Percentiles rank a stretch among this genome's conserved stretches.
These are phyloP conservation scores for Illadopsis cleaveri DNA, from an alignment of 2,113 vertebrate species.

Conservation along the genomic window DNA sequence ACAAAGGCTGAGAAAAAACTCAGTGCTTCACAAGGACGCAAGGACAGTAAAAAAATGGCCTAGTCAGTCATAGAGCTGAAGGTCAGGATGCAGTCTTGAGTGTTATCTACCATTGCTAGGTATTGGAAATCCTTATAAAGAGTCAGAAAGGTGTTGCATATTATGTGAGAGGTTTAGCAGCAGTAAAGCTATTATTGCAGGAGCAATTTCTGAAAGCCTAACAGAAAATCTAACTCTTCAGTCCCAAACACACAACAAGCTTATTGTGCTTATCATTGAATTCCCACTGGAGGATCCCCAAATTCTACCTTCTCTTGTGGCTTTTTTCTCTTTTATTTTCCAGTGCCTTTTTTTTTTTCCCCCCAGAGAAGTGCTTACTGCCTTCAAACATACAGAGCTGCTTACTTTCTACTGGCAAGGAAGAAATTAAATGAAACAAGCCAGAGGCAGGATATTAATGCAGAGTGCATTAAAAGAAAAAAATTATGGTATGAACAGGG, in stretches of 20 bases:
- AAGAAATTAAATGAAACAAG: slow-evolving; percentile 58
- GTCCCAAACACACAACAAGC: slow-evolving; percentile 18
- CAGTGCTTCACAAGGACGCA: slow-evolving; percentile 1
- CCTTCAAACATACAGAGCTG: neutral
- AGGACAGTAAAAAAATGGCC: slow-evolving; percentile 31
- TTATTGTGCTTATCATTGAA: slow-evolving; percentile 4
- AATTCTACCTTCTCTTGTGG: neutral
- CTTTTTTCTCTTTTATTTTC: neutral
- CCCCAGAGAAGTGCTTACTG: neutral
- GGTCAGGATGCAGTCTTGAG: slow-evolving; percentile 42
- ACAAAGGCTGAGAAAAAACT: slow-evolving; percentile 57
- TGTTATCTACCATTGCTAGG: slow-evolving; percentile 51
- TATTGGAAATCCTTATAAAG: slow-evolving; percentile 40
- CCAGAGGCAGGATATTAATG: slow-evolving; percentile 59
- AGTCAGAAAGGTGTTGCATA: slow-evolving; percentile 33
- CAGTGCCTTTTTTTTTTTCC: neutral
- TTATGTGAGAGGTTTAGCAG: slow-evolving; percentile 33
- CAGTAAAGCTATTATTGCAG: slow-evolving; percentile 28
- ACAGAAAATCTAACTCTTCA: slow-evolving; percentile 45
- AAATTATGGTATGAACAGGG: neutral
- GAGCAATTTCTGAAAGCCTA: slow-evolving; percentile 43
- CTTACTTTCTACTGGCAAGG: slow-evolving; percentile 27
- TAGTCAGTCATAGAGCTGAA: slow-evolving; percentile 49
- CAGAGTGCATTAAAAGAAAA: slow-evolving; percentile 58
- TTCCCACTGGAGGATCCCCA: slow-evolving; percentile 6